Base-by-base conservation (phyloP, 2,797 vertebrate species). In the Uromys caudimaculatus region DNA sequence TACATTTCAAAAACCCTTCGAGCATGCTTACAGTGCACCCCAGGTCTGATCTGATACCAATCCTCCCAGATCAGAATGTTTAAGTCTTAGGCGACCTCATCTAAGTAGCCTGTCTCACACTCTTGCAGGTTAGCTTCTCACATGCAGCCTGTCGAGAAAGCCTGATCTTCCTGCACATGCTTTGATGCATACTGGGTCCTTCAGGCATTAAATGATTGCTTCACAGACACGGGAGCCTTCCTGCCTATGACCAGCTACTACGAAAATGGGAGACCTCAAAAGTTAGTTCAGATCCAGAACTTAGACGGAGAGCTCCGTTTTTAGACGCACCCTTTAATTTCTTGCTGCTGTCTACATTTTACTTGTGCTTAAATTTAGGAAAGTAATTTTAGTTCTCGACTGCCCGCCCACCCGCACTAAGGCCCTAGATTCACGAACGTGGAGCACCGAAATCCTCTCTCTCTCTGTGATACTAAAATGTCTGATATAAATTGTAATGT, bases 351-450 rank as follows among this genome's bases (percentile, higher is more conserved):
- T 98, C 96, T 98, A 78, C 97, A 97, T 98, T 98, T 98, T 97
- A 97, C 97, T 98, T 97, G 96, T 93, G 96, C 97, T 98, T 98
- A 98, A 98, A 98, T 98, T 98, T 98, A 98, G 98, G 95, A 32
- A 97, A 98, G 97, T 98, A 98, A 98, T 98, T 98, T 98, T 98
- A 98, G 98, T 79, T 94, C 95, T 91, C 73, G 16, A 93, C 16
- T 5, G 62, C 71, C 41, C 13, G 58, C 52, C 89, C 3, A 52
- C 93, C 97, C 96, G 97, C 94, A 73, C 97, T 96, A 71, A 88
- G 97, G 98, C 98, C 96, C 96, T 91, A 87, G 54, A 90, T 84
- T 71, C 90, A 44, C 89, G 56, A 90, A 96, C 24, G 29, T 0
- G 84, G 97, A 93, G 91, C 83, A 82, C 56, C n/a, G 54, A 89